A percentile compares a stretch with the other conserved stretches of the same genome.
Conservation (phyloP, 2,888 invertebrate species). For the Tanypteryx hageni region DNA sequence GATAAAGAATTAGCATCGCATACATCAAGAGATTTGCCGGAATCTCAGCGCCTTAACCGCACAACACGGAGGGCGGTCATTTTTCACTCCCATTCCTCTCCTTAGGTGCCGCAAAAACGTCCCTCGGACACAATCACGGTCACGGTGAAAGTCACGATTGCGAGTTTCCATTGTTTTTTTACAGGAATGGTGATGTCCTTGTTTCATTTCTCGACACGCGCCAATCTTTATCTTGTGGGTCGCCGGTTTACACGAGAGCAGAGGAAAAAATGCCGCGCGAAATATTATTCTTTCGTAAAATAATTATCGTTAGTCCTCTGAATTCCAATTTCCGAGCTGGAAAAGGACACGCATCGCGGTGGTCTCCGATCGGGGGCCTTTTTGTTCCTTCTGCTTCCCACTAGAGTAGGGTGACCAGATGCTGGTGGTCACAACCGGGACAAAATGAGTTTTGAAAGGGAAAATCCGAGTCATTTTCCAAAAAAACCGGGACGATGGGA, state of each 20-base stretch:
- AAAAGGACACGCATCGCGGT: background rate
- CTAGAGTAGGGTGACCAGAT: too few relatives aligned
- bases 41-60: background rate
- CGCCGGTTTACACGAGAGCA: background rate
- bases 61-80: background rate
- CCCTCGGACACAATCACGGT: background rate
- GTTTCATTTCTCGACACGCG: background rate
- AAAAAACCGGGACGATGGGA: too few relatives aligned
- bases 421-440: too few relatives aligned
- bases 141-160: background rate
- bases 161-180: background rate
- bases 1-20: background rate
- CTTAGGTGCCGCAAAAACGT: background rate
- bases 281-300: background rate
- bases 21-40: background rate
- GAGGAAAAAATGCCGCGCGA: background rate
- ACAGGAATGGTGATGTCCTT: background rate
- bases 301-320: background rate
- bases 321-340: background rate
- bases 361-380: background rate
- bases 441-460: too few relatives aligned
- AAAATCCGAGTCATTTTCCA: too few relatives aligned
- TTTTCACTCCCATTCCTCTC: background rate
- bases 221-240: background rate
- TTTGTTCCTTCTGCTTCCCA: background rate